Conservation (phyloP, 1,140 invertebrate species). For the Daktulosphaira vitifoliae region DNA sequence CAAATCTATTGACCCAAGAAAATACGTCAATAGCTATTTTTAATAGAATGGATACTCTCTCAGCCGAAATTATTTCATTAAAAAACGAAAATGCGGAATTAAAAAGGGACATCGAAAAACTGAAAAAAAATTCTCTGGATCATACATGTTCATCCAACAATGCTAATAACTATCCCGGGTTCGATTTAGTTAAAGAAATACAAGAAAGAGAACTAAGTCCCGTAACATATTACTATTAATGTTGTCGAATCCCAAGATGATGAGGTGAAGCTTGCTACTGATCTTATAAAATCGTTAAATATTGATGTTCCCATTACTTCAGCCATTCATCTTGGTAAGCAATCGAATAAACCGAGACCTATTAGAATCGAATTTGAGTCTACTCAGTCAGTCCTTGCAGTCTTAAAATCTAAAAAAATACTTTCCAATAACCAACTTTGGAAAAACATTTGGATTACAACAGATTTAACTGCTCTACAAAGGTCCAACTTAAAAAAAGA, state of each 20-base stretch:
- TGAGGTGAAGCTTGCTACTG: neutral
- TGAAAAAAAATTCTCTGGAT: neutral
- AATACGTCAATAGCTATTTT: neutral
- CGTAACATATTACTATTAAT: constrained; percentile 6
- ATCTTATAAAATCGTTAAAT: neutral
- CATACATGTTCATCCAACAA: neutral
- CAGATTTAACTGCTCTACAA: neutral
- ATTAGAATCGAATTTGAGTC: too few species aligned
- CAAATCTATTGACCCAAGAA: neutral
- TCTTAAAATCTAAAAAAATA: too few species aligned
- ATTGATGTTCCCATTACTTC: neutral
- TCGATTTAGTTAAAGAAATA: constrained; percentile 4
- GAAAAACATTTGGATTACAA: too few species aligned
- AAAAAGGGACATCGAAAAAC: neutral
- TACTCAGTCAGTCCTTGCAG: too few species aligned
- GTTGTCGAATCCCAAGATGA: neutral
- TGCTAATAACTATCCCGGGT: neutral
- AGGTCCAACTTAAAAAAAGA: constrained; percentile 5
- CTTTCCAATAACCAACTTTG: too few species aligned
- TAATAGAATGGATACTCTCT: neutral
- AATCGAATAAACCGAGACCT: constrained; percentile 2
- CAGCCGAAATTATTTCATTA: neutral
- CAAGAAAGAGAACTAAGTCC: constrained; percentile 9
- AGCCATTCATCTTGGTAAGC: neutral
- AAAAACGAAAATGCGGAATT: neutral